phyloP scores from a whole-genome alignment of 2,113 vertebrate genomes.

The Ophthalmolycus amberensis region DNA sequence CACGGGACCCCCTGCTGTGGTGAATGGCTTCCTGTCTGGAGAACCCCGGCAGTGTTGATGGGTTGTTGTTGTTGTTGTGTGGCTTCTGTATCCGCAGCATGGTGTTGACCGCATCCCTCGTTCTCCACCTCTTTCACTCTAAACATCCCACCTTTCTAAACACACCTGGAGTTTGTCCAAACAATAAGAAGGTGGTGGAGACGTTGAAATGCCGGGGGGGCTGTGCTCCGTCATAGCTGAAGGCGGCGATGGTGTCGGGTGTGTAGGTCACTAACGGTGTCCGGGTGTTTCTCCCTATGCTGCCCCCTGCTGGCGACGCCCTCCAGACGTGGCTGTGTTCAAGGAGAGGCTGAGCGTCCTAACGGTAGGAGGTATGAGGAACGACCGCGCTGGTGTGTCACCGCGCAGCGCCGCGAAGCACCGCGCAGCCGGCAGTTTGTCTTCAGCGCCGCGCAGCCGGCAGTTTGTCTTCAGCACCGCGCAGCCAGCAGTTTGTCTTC shows the following conservation, averaged over 20 bases:
- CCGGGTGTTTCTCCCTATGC: slow-evolving; percentile 76
- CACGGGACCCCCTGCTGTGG: background rate
- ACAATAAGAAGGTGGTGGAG: slow-evolving; percentile 13
- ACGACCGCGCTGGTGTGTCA: slow-evolving; percentile 38
- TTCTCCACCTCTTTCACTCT: slow-evolving; percentile 3
- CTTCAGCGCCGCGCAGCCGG: too few relatives aligned
- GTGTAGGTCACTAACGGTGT: slow-evolving; percentile 69
- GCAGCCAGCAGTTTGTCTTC: too few relatives aligned
- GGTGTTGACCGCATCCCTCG: slow-evolving; percentile 17
- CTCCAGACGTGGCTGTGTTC: slow-evolving; percentile 92
- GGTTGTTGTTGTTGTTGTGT: slow-evolving; percentile 1
- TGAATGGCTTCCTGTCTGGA: slow-evolving; percentile 37
- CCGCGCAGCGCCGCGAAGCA: slow-evolving; percentile 22
- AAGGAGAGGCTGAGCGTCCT: slow-evolving; percentile 95
- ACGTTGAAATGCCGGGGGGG: background rate
- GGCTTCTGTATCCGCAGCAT: slow-evolving; percentile 40
- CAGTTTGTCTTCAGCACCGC: too few relatives aligned
- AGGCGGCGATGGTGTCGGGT: background rate
- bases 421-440: slow-evolving; percentile 15
- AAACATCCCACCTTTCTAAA: background rate
- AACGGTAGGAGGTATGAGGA: slow-evolving; percentile 96
- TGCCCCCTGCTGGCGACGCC: slow-evolving; percentile 73
- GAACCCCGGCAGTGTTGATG: slow-evolving; percentile 1
- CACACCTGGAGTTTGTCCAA: background rate
- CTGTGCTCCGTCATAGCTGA: background rate